These are phyloP conservation scores for Pygoscelis adeliae DNA, from an alignment of 2,113 vertebrate genomes.

Conservation along the genomic window DNA sequence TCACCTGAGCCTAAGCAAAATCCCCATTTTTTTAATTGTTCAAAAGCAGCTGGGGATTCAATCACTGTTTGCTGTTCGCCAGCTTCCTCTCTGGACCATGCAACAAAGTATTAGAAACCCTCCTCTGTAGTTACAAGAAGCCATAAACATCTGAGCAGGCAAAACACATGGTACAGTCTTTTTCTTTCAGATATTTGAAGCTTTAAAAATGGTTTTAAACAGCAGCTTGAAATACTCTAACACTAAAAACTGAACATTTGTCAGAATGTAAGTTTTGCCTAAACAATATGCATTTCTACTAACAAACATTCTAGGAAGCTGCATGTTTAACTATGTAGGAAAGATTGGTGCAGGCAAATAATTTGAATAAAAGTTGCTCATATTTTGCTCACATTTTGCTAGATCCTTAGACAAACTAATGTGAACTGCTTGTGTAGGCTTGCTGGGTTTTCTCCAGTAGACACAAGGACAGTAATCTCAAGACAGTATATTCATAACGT, in stretches of 20 bases:
- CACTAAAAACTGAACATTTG: accelerated
- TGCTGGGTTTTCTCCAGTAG: neutral
- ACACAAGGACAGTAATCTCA: neutral
- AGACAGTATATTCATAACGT: neutral
- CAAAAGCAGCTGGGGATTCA: neutral
- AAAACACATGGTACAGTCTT: neutral
- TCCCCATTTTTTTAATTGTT: neutral
- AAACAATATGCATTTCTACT: neutral
- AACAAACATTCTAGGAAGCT: neutral
- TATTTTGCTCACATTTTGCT: neutral
- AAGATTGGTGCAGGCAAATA: neutral
- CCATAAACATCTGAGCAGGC: neutral
- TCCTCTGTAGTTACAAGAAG: accelerated
- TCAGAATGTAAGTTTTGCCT: neutral
- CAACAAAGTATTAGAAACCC: neutral
- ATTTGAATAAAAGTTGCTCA: neutral
- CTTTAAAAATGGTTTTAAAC: neutral
- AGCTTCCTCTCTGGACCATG: neutral
- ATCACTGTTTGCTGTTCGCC: neutral
- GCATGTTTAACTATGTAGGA: neutral
- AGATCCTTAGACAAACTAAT: neutral
- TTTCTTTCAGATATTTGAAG: neutral
- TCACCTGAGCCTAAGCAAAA: neutral
- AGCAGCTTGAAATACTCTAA: neutral
- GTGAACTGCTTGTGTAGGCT: neutral